Percentiles rank a stretch among this genome's conserved stretches.
Evolutionary conservation across 92 coral and sea anemone species (phyloP).

Genomic region (Phenganax subtilis): DNA sequence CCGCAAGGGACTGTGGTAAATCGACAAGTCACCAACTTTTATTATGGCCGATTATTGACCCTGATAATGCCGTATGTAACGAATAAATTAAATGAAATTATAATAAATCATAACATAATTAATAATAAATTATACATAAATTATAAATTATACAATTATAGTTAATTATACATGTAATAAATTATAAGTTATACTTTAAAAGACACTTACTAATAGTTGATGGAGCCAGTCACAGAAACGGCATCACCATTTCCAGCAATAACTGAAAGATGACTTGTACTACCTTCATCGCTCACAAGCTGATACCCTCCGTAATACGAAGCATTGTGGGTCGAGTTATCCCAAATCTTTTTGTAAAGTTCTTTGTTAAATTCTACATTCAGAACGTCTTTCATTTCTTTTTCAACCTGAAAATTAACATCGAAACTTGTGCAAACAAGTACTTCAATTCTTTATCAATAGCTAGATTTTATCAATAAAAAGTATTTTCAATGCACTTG

Average conservation of each 20-base stretch:
- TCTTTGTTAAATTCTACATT: constrained; percentile 62
- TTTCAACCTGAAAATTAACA: neutral
- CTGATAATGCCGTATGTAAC: neutral
- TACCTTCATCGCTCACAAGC: constrained; percentile 8
- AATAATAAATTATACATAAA: no score
- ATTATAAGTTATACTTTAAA: no score
- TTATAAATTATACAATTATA: no score
- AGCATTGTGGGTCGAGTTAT: constrained; percentile 46
- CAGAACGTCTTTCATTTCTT: constrained; percentile 59
- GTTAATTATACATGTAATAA: no score
- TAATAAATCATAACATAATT: neutral
- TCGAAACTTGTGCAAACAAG: neutral
- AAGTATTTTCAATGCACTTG: neutral
- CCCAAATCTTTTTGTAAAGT: constrained; percentile 55
- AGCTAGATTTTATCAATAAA: neutral
- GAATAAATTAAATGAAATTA: no score
- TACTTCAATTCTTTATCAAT: neutral
- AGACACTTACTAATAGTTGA: constrained; percentile 17
- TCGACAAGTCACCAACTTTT: neutral
- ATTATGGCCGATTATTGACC: neutral
- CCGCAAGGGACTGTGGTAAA: neutral
- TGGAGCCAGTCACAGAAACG: constrained; percentile 25
- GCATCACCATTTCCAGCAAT: constrained; percentile 33
- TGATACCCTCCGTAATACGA: constrained; percentile 42
- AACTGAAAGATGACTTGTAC: constrained; percentile 32